Evolutionary conservation across 2,888 invertebrate species (phyloP).

Genomic region (Stenolophus ochropezus): DNA sequence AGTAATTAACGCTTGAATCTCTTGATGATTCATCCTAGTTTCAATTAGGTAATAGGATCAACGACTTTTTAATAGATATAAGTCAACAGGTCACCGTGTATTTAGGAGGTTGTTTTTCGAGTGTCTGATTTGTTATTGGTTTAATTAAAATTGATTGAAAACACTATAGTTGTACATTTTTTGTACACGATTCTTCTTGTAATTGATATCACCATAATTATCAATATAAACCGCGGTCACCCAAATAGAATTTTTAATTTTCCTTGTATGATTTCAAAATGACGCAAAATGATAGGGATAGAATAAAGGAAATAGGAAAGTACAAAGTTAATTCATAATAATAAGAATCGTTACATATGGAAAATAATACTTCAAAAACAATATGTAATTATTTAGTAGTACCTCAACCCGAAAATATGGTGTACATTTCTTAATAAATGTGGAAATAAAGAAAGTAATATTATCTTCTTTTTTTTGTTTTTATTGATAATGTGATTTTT

Average conservation of each 20-base stretch:
- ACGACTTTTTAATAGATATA: not conserved
- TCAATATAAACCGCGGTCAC: not conserved
- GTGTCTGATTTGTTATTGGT: not conserved
- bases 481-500: too few species aligned
- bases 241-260: not conserved
- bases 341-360: not conserved
- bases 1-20: too few species aligned
- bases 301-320: not conserved
- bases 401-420: not conserved
- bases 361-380: not conserved
- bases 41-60: conserved; percentile 17
- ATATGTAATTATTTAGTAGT: not conserved
- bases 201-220: not conserved
- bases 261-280: not conserved
- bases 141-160: not conserved
- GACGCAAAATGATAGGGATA: not conserved
- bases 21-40: not conserved
- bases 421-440: too few species aligned
- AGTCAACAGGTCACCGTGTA: conserved; percentile 2
- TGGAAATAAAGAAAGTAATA: too few species aligned
- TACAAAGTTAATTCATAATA: not conserved
- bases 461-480: too few species aligned
- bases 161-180: not conserved
- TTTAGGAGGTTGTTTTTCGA: not conserved
- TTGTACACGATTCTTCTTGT: not conserved